Evolutionary conservation across 2,888 invertebrate species (phyloP).

Genomic region (Caenorhabditis wallacei): DNA sequence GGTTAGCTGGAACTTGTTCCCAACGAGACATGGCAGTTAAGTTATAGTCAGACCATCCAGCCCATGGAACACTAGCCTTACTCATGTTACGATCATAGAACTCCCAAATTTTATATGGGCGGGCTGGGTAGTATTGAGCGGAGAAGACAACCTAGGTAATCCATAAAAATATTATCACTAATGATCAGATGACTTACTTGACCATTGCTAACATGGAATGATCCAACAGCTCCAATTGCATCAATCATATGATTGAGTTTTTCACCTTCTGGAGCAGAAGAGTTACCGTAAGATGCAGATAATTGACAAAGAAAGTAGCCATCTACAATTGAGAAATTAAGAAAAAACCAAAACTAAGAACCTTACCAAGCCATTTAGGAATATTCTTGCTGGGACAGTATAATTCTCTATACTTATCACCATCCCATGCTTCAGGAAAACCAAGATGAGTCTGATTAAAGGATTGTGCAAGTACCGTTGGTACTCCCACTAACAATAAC

Average conservation of each 20-base stretch:
- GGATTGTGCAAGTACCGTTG: conserved; percentile 58
- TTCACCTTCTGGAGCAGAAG: conserved; percentile 79
- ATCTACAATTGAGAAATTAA: too few species aligned
- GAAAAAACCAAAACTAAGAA: background rate
- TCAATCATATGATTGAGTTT: conserved; percentile 83
- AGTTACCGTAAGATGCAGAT: conserved; percentile 82
- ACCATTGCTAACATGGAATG: conserved; percentile 81
- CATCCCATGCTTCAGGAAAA: conserved; percentile 82
- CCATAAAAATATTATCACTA: too few species aligned
- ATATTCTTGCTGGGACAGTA: conserved; percentile 82
- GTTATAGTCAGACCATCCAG: conserved; percentile 83
- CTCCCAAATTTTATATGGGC: conserved; percentile 83
- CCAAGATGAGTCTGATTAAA: conserved; percentile 76
- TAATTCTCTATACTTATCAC: conserved; percentile 82
- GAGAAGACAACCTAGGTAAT: conserved; percentile 80
- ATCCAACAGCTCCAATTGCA: conserved; percentile 82
- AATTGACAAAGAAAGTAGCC: conserved; percentile 83
- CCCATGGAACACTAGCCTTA: conserved; percentile 80
- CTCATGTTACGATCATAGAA: conserved; percentile 83
- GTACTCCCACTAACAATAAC: conserved; percentile 49
- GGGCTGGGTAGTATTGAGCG: conserved; percentile 82
- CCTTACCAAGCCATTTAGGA: conserved; percentile 80
- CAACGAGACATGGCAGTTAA: conserved; percentile 81
- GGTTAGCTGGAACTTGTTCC: conserved; percentile 78
- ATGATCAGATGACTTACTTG: conserved; percentile 63